A percentile compares a stretch with the other conserved stretches of the same genome.
These are phyloP conservation scores for Nemurella pictetii DNA, from an alignment of 2,888 invertebrate species.

Conservation along the genomic window DNA sequence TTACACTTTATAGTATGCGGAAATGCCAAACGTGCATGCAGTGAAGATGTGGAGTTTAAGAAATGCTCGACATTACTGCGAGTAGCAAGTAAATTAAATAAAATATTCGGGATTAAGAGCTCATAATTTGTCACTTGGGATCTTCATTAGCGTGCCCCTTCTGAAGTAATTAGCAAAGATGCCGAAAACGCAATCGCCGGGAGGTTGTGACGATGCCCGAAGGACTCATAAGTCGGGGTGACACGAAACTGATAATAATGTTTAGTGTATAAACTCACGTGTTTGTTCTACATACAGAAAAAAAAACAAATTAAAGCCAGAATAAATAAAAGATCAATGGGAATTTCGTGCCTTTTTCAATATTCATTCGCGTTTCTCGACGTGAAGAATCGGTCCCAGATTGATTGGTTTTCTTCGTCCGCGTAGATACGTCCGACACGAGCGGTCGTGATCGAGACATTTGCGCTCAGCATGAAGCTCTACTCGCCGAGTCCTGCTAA, in stretches of 20 bases:
- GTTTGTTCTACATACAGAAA: background rate
- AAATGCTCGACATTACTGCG: background rate
- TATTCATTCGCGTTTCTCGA: background rate
- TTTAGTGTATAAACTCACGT: background rate
- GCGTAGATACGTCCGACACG: background rate
- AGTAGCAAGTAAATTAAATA: conserved; percentile 17
- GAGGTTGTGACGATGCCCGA: background rate
- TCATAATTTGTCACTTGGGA: conserved; percentile 15
- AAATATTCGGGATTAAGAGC: conserved; percentile 17
- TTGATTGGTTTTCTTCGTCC: background rate
- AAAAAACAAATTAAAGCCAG: background rate
- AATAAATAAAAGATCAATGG: background rate
- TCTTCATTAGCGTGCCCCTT: conserved; percentile 9
- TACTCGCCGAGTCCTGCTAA: too few species aligned
- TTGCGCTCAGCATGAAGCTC: background rate
- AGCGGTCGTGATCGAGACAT: background rate
- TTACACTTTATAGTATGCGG: conserved; percentile 17
- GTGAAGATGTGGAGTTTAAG: background rate
- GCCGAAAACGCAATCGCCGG: background rate
- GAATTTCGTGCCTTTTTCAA: background rate
- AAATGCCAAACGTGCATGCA: background rate
- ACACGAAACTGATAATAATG: background rate
- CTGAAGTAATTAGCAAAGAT: conserved; percentile 5
- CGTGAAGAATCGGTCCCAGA: background rate
- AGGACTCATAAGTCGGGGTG: background rate